Evolutionary conservation across 2,888 invertebrate species (phyloP).

Genomic region (Volucella inanis): DNA sequence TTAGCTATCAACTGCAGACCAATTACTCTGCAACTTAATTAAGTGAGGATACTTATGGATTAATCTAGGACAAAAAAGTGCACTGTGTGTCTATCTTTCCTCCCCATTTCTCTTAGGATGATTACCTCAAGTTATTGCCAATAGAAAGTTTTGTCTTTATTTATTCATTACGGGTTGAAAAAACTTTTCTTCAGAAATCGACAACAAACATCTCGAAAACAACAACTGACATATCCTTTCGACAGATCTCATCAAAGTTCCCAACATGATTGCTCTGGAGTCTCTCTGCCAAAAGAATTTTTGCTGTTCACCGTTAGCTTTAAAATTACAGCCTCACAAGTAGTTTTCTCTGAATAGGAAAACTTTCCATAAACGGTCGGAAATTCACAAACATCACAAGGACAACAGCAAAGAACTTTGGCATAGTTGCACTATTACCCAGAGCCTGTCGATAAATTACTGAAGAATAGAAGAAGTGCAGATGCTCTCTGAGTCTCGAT

Average conservation of each 20-base stretch:
- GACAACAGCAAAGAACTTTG: slow-evolving; percentile 37
- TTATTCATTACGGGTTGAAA: no score
- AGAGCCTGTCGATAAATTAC: slow-evolving; percentile 68
- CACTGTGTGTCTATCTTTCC: no score
- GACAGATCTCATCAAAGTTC: slow-evolving; percentile 25
- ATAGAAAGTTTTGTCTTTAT: no score
- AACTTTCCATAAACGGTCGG: slow-evolving; percentile 29
- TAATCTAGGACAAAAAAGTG: no score
- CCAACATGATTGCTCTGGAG: slow-evolving; percentile 1
- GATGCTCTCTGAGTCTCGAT: slow-evolving; percentile 39
- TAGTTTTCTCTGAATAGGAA: slow-evolving; percentile 35
- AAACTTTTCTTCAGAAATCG: slow-evolving; percentile 29
- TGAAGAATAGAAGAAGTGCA: slow-evolving; percentile 48
- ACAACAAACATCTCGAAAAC: slow-evolving; percentile 3
- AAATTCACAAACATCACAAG: slow-evolving; percentile 32
- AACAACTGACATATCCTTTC: background rate
- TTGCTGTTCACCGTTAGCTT: background rate
- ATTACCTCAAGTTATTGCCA: no score
- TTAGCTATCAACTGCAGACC: no score
- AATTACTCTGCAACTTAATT: no score
- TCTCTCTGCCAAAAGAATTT: slow-evolving; percentile 21
- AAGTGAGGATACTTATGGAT: no score
- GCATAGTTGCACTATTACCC: slow-evolving; percentile 31
- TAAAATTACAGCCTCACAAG: slow-evolving; percentile 14
- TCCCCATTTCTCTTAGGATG: no score